phyloP scores from a whole-genome alignment of 2,113 vertebrate species.

The Callithrix jacchus region DNA sequence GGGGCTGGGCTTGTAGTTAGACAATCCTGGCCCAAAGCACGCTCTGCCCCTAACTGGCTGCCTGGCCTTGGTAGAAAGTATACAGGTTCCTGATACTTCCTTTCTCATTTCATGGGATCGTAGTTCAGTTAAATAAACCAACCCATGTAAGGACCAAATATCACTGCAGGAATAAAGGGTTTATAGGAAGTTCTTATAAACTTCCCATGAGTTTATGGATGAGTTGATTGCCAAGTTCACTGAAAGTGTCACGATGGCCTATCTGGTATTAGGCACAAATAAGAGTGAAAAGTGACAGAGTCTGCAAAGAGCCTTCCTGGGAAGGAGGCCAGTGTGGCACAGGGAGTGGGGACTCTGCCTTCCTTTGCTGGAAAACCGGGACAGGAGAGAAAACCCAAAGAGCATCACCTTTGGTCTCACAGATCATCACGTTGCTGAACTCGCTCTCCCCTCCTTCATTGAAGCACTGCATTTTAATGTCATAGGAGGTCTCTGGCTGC shows the following conservation, averaged over 20 bases:
- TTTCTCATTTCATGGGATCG: not conserved
- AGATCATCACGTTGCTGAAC: conserved; percentile 98
- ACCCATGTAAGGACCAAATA: not conserved
- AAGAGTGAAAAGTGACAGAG: not conserved
- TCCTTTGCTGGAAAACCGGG: not conserved
- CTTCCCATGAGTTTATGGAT: not conserved
- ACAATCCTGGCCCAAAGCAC: not conserved
- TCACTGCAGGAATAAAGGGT: not conserved
- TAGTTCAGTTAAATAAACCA: not conserved
- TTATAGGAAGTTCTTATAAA: not conserved
- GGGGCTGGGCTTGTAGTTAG: not conserved
- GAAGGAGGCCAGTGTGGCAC: not conserved
- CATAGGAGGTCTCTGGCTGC: conserved; percentile 97
- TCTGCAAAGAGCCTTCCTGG: not conserved
- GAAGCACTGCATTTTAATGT: conserved; percentile 99
- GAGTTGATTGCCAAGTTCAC: not conserved
- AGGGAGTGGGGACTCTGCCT: not conserved
- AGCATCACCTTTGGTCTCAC: conserved; percentile 95
- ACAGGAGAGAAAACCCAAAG: too few species aligned
- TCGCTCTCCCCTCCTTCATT: conserved; percentile 97
- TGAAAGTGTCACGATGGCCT: not conserved
- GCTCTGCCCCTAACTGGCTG: not conserved
- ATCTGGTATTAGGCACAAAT: not conserved
- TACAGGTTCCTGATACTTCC: not conserved
- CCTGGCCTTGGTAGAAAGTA: not conserved